Evolutionary conservation across 2,113 vertebrate species (phyloP), one percentile per base, ranked within the genome.

Genomic region (Etheostoma spectabile): DNA sequence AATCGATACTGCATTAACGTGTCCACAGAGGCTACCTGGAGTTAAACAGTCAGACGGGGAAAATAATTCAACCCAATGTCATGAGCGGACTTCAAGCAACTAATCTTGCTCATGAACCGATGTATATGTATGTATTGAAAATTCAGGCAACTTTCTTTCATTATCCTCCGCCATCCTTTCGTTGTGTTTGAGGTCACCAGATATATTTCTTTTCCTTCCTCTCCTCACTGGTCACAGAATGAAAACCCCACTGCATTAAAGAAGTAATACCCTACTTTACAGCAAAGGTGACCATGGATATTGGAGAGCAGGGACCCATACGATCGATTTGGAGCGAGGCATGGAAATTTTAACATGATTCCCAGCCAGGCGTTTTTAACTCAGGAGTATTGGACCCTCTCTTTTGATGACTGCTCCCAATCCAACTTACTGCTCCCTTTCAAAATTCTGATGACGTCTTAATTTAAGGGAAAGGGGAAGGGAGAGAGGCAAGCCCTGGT

Each of bases 1-100:
- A 94, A 94, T 94, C 90, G 87, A 94, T 93, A 94, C 78, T 82
- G 87, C 88, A 91, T 93, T 90, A 92, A 82, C 83, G 74, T 49
- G 71, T 73, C 88, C 75, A 42, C 52, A 35, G 70, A 83, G 88
- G 81, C 81, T 51, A 74, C 78, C 74, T 57, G 49, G 45, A 79
- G 53, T 89, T 89, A 89, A 93, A 89, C 84, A 86, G 84, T 46
- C 79, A 78, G 80, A 71, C 75, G 46, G 14, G 75, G 77, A 66
- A 82, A 83, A 90, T 87, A 84, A 93, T 84, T 88, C 83, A 81
- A 63, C 46, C 55, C 86, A 82, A 85, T 89, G 90, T 91, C 91
- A 85, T 18, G 75, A 84, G 56, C 38, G 69, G 74, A 85, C 88
- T n/a, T 63, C 74, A n/a, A 60, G 85, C 82, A 76, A 87, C 74